A percentile compares a stretch with the other conserved stretches of the same genome.
These are phyloP conservation scores for Xyliphius kryptos DNA, from an alignment of 2,113 vertebrate genomes.

Conservation along the genomic window DNA sequence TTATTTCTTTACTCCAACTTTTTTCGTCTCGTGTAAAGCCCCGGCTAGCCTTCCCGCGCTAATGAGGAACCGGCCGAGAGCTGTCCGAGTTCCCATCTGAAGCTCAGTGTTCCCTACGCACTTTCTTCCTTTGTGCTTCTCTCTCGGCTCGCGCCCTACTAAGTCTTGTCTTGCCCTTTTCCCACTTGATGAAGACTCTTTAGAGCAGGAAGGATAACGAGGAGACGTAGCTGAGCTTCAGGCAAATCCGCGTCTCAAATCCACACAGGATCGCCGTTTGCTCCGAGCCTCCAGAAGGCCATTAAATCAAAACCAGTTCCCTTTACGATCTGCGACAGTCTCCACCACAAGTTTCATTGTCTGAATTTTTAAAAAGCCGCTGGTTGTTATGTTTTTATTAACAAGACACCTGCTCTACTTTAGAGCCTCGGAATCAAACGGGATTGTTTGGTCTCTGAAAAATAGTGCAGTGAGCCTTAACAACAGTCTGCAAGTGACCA, in stretches of 20 bases:
- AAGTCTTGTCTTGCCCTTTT: conserved; percentile 6
- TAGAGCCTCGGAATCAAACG: too few relatives aligned
- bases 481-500: too few relatives aligned
- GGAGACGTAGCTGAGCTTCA: neutral
- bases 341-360: too few relatives aligned
- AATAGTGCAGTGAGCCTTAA: too few relatives aligned
- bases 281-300: conserved; percentile 19
- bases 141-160: conserved; percentile 35
- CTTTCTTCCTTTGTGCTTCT: conserved; percentile 36
- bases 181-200: conserved; percentile 24
- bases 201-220: conserved; percentile 25
- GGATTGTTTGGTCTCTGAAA: too few relatives aligned
- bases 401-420: too few relatives aligned
- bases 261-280: conserved; percentile 22
- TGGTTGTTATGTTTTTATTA: too few relatives aligned
- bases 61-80: conserved; percentile 7
- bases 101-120: neutral
- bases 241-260: conserved; percentile 22
- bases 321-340: too few relatives aligned
- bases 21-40: neutral
- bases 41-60: neutral
- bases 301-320: too few relatives aligned
- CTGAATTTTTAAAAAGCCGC: too few relatives aligned
- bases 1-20: conserved; percentile 2
- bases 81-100: neutral